Evolutionary conservation across 2,113 vertebrate species (phyloP), one percentile per base, ranked within the genome.

Genomic region (Phrynosoma blainvillii): DNA sequence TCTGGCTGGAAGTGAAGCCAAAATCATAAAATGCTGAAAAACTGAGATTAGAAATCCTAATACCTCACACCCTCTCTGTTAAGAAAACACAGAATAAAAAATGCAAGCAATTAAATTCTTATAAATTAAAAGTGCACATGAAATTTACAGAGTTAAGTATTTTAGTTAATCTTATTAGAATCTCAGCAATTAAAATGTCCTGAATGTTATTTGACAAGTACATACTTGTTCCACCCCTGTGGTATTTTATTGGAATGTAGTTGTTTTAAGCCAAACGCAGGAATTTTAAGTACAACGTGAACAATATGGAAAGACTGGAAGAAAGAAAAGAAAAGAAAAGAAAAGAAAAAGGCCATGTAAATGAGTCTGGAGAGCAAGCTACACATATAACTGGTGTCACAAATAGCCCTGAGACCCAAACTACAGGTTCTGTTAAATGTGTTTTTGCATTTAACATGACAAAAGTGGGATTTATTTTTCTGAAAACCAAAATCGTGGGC

Each of bases 201-300:
- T 86, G 88, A 89, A 92, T 77, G 59, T n/a, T n/a, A 84, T 76
- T 73, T 94, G 92, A 93, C 83, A 93, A 89, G 87, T 74, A 82
- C 52, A 62, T 1, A 85, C 86, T 91, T 86, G 88, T 84, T 93
- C 70, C 7, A 71, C 70, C 92, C 83, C 83, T 91, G 89, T 93
- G 95, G 94, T 90, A 94, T 90, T 89, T 89, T 90, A 85, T 68
- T 89, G 88, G 84, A 92, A 36, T 0, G 54, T 82, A 91, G 78
- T 12, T 89, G 89, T 27, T 83, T 30, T 77, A 89, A 77, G 88
- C 84, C 62, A 85, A 91, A 62, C 47, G 65, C 59, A 94, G 91
- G 83, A 79, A 89, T 92, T 93, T 90, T 79, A 88, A 82, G 81
- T 0, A 3, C 81, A 32, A 79, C 16, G 84, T 73, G n/a, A 32